Conservation (phyloP, 1,140 invertebrate species). For the Phenacoccus solenopsis region DNA sequence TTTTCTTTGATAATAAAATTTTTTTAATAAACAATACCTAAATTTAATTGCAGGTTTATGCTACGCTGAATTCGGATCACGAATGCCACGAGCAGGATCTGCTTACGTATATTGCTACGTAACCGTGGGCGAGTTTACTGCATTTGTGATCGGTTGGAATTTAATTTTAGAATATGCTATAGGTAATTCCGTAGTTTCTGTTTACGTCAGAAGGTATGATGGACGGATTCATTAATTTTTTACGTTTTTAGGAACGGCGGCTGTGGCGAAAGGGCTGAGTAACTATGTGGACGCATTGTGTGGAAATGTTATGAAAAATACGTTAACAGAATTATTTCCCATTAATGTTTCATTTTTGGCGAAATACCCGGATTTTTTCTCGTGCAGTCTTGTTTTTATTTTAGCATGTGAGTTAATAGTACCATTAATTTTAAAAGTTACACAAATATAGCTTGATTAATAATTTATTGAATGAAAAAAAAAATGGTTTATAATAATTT, state of each 20-base stretch:
- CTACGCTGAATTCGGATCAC: conserved; percentile 76
- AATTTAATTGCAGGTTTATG: conserved; percentile 48
- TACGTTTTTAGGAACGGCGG: conserved; percentile 44
- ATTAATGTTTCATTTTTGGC: conserved; percentile 43
- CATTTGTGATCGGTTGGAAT: conserved; percentile 76
- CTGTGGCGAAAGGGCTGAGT: conserved; percentile 59
- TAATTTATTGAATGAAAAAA: no score
- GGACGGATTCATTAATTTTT: not conserved
- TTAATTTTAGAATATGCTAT: conserved; percentile 81
- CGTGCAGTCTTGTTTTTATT: conserved; percentile 44
- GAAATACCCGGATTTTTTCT: conserved; percentile 54
- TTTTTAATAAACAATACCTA: no score
- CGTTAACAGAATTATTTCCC: conserved; percentile 43
- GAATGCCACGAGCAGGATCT: conserved; percentile 73
- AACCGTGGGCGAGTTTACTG: conserved; percentile 68
- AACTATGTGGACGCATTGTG: conserved; percentile 54
- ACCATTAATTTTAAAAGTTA: no score
- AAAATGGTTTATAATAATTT: not conserved
- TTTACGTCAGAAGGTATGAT: no score
- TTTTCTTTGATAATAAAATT: no score
- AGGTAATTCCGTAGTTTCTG: conserved; percentile 37
- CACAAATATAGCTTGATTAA: no score
- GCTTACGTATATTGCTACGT: conserved; percentile 83
- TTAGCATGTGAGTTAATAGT: no score
- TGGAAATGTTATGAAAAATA: conserved; percentile 44